phyloP scores from a whole-genome alignment of 2,797 vertebrate genomes.

The Sardinella longiceps region DNA sequence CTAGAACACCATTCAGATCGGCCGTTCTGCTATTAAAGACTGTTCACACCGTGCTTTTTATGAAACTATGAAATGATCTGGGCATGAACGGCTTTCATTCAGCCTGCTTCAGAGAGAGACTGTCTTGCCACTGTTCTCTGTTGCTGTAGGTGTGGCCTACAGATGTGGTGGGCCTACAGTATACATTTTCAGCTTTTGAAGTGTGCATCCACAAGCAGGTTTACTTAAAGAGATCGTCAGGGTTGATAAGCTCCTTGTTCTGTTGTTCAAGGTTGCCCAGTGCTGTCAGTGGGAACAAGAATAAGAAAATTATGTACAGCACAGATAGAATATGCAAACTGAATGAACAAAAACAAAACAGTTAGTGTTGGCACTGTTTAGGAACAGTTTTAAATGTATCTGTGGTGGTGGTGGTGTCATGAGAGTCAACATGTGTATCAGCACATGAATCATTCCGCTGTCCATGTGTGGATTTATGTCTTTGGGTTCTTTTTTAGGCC shows the following conservation, averaged over 20 bases:
- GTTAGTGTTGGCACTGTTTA: no score
- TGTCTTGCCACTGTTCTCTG: background rate
- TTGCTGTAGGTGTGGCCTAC: slow-evolving; percentile 25
- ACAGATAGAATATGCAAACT: no score
- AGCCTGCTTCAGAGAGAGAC: slow-evolving; percentile 33
- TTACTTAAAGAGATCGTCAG: background rate
- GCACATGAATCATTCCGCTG: background rate
- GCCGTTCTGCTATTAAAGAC: slow-evolving; percentile 75
- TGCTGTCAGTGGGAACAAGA: no score
- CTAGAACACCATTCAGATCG: slow-evolving; percentile 75
- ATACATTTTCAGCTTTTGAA: background rate
- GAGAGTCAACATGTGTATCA: background rate
- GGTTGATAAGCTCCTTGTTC: no score
- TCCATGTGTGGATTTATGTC: background rate
- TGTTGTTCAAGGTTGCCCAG: no score
- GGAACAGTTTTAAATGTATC: no score
- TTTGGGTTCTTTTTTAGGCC: background rate
- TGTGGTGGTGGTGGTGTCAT: no score
- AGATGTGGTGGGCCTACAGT: background rate
- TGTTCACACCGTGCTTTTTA: slow-evolving; percentile 66
- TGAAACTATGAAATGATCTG: slow-evolving; percentile 78
- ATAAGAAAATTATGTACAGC: no score
- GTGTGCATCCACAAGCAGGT: background rate
- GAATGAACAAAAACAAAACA: no score
- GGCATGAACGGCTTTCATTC: slow-evolving; percentile 63